These are phyloP conservation scores for Pseudococcus longispinus DNA, from an alignment of 2,888 invertebrate genomes.

Conservation along the genomic window DNA sequence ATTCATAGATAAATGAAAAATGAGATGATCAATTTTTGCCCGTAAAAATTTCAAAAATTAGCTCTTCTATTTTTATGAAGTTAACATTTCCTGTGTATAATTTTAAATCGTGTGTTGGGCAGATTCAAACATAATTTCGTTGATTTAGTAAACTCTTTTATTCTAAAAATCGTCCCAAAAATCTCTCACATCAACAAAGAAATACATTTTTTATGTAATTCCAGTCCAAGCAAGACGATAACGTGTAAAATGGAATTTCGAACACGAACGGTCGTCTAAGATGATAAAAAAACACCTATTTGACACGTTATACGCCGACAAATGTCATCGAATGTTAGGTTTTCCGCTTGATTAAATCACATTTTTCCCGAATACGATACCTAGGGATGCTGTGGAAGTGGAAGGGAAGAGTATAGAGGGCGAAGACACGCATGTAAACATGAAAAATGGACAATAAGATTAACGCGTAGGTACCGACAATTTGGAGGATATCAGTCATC, in stretches of 20 bases:
- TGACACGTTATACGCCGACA: not conserved
- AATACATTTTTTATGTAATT: not conserved
- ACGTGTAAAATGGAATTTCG: not conserved
- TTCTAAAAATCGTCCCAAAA: no score
- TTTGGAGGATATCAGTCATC: slow-evolving; percentile 13
- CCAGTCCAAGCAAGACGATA: no score
- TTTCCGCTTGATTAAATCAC: slow-evolving; percentile 9
- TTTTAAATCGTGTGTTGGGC: no score
- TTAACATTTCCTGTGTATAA: no score
- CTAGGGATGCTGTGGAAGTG: not conserved
- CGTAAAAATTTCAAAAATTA: no score
- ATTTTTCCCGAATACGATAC: not conserved
- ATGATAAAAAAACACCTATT: not conserved
- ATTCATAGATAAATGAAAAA: no score
- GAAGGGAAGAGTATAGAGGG: not conserved
- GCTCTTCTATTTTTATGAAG: no score
- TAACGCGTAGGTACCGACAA: not conserved
- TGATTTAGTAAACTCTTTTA: no score
- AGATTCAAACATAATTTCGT: no score
- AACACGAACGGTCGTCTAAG: not conserved
- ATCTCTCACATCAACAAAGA: not conserved
- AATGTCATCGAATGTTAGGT: not conserved
- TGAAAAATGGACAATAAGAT: slow-evolving; percentile 35
- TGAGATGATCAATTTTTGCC: no score
- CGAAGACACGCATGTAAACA: not conserved